A percentile compares a stretch with the other conserved stretches of the same genome.
Evolutionary conservation across 2,888 invertebrate species (phyloP).

Genomic region (Cheilosia vernalis): DNA sequence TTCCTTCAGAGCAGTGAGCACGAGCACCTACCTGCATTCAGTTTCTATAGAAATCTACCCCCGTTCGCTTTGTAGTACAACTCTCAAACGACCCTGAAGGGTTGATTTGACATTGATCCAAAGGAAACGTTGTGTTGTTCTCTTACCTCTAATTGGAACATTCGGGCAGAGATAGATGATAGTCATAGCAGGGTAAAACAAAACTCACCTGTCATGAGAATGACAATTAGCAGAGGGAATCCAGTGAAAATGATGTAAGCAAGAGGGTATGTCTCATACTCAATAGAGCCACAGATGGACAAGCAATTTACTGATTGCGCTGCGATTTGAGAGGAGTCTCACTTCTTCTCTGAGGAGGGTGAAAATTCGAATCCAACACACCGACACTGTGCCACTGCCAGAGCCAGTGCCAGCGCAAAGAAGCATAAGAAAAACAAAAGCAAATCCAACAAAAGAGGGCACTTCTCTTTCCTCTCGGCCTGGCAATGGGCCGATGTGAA

Average conservation of each 20-base stretch:
- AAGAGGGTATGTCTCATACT: constrained; percentile 50
- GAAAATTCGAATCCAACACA: constrained; percentile 41
- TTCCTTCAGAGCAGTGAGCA: neutral
- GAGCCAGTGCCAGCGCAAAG: no score
- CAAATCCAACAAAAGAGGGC: constrained; percentile 67
- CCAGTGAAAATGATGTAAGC: constrained; percentile 43
- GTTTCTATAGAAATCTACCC: constrained; percentile 47
- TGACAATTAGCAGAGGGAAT: constrained; percentile 9
- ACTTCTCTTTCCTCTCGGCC: constrained; percentile 74
- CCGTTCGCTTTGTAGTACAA: neutral
- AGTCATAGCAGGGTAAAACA: neutral
- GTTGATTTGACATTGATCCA: constrained; percentile 4
- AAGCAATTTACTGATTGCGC: constrained; percentile 14
- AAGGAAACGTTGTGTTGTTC: constrained; percentile 7
- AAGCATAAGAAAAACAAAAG: constrained; percentile 65
- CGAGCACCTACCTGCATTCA: constrained; percentile 1
- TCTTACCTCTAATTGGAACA: constrained; percentile 29
- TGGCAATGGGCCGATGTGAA: constrained; percentile 28
- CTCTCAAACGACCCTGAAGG: constrained; percentile 15
- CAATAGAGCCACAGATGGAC: constrained; percentile 43
- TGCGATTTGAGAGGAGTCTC: constrained; percentile 41
- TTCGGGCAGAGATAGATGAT: neutral
- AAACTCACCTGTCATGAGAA: constrained; percentile 18
- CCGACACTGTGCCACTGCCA: constrained; percentile 30
- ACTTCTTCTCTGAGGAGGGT: constrained; percentile 66